These are phyloP conservation scores for Tautogolabrus adspersus DNA, from an alignment of 2,113 vertebrate genomes.

Conservation along the genomic window DNA sequence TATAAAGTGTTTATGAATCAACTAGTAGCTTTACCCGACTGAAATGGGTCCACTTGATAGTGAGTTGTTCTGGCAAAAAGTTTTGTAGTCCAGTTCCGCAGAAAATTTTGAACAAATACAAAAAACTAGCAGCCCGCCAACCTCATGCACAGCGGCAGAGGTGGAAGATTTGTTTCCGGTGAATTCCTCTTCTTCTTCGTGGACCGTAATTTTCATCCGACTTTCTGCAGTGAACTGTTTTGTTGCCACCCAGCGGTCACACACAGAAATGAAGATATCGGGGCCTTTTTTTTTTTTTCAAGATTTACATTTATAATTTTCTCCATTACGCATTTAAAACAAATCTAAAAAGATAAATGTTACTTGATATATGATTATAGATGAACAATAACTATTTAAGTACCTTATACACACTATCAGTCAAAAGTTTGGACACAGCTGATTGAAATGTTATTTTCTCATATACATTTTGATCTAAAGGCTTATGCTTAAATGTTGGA, in stretches of 20 bases:
- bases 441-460: too few relatives aligned
- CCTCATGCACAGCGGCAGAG: slow-evolving; percentile 65
- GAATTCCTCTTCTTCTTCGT: slow-evolving; percentile 42
- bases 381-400: too few relatives aligned
- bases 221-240: accelerated
- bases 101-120: slow-evolving; percentile 28
- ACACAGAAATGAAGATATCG: too few relatives aligned
- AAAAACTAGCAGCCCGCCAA: slow-evolving; percentile 69
- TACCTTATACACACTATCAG: too few relatives aligned
- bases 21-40: slow-evolving; percentile 40
- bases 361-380: too few relatives aligned
- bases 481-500: too few relatives aligned
- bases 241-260: slow-evolving; percentile 46
- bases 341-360: too few relatives aligned
- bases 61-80: background rate
- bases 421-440: too few relatives aligned
- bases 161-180: slow-evolving; percentile 48
- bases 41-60: slow-evolving; percentile 6
- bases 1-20: slow-evolving; percentile 4
- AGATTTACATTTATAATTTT: too few relatives aligned
- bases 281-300: too few relatives aligned
- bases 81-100: background rate
- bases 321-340: too few relatives aligned
- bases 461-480: too few relatives aligned
- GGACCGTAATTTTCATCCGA: background rate